These are phyloP conservation scores for Listronotus bonariensis DNA, from an alignment of 1,140 invertebrate genomes.

Conservation along the genomic window DNA sequence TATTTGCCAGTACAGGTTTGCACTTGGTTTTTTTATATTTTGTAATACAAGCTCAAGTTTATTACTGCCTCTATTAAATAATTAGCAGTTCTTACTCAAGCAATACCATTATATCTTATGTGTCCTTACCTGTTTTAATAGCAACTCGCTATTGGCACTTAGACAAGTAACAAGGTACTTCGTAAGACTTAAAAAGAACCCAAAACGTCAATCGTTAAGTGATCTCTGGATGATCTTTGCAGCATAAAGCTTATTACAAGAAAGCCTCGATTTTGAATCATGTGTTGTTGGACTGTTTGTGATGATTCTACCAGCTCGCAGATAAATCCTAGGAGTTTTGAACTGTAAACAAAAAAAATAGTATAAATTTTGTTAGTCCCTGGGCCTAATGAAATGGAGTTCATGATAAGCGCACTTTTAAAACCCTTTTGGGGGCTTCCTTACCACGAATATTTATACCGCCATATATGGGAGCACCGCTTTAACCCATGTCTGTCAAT, in stretches of 20 bases:
- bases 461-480: too few relatives aligned
- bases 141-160: conserved; percentile 88
- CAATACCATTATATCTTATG: conserved; percentile 14
- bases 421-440: too few relatives aligned
- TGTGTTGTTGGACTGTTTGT: conserved; percentile 96
- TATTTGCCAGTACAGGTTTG: too few relatives aligned
- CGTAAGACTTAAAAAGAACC: conserved; percentile 92
- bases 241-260: conserved; percentile 97
- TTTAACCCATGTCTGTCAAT: too few relatives aligned
- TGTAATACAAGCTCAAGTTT: too few relatives aligned
- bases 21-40: too few relatives aligned
- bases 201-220: conserved; percentile 91
- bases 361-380: too few relatives aligned
- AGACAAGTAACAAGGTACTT: conserved; percentile 96
- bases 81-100: conserved; percentile 4
- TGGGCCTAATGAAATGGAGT: too few relatives aligned
- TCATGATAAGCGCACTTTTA: too few relatives aligned
- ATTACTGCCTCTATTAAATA: not conserved
- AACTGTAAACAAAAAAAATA: conserved; percentile 69
- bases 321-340: conserved; percentile 94
- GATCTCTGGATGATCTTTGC: conserved; percentile 89
- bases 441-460: too few relatives aligned
- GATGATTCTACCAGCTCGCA: conserved; percentile 97
- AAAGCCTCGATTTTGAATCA: conserved; percentile 97
- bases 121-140: conserved; percentile 87